Conservation (phyloP, 1,140 invertebrate genomes). For the Cardiocondyla obscurior region DNA sequence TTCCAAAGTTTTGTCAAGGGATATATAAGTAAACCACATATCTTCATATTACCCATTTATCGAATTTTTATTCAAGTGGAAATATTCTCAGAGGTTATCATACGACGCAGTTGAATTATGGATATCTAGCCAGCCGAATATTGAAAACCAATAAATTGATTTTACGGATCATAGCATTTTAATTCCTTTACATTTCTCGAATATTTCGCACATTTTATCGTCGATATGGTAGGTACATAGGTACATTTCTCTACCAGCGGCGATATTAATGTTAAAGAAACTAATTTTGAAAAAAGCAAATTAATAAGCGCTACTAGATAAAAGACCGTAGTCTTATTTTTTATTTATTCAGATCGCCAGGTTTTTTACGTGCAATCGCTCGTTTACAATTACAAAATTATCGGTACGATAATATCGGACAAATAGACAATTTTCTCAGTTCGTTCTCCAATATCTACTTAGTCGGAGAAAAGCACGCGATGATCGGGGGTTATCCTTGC, state of each 20-base stretch:
- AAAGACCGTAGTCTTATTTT: not conserved
- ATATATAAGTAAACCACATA: not conserved
- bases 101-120: not conserved
- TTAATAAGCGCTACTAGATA: not conserved
- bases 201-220: not conserved
- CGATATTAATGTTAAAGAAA: too few species aligned
- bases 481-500: not conserved
- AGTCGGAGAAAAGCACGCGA: not conserved
- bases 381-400: not conserved
- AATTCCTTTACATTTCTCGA: not conserved
- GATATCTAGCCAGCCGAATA: not conserved
- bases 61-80: not conserved
- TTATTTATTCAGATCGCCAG: not conserved
- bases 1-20: not conserved
- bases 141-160: conserved; percentile 33
- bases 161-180: conserved; percentile 29
- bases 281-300: not conserved
- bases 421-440: conserved; percentile 7
- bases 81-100: not conserved
- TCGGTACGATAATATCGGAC: not conserved
- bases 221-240: too few species aligned
- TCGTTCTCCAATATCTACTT: not conserved
- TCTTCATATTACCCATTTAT: not conserved
- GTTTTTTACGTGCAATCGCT: not conserved
- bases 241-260: too few species aligned